Evolutionary conservation across 2,113 vertebrate genomes (phyloP).

Genomic region (Gobius niger): DNA sequence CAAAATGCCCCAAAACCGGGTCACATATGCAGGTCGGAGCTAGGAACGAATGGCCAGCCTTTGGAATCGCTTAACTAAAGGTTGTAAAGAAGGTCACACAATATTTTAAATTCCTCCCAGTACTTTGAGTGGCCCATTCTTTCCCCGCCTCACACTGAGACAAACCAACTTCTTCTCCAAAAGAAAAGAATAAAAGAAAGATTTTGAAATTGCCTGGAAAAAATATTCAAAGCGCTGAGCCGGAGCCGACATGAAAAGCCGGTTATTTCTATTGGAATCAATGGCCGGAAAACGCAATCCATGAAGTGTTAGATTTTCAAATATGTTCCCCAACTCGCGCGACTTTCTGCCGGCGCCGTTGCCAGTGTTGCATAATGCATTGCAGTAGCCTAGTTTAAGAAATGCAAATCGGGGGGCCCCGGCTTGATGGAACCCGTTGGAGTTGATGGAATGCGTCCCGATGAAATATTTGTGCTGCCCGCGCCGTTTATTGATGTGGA

Average conservation of each 20-base stretch:
- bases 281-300: constrained; percentile 29
- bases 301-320: constrained; percentile 41
- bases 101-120: neutral
- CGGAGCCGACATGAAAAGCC: constrained; percentile 11
- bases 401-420: constrained; percentile 67
- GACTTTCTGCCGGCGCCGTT: constrained; percentile 59
- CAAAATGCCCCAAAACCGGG: no score
- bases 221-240: constrained; percentile 20
- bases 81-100: no score
- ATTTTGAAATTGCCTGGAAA: constrained; percentile 2
- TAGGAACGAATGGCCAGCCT: no score
- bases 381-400: constrained; percentile 53
- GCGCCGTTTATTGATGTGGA: constrained; percentile 53
- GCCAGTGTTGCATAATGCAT: constrained; percentile 66
- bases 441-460: constrained; percentile 59
- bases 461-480: constrained; percentile 65
- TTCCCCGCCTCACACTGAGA: neutral
- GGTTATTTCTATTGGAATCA: constrained; percentile 23
- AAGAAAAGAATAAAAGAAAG: neutral
- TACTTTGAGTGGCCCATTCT: neutral
- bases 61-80: no score
- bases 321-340: constrained; percentile 38
- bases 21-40: no score
- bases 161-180: neutral
- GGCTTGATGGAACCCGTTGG: constrained; percentile 63